Percentiles rank a stretch among this genome's conserved stretches.
Conservation (phyloP, 2,113 vertebrate genomes). For the Apteryx owenii region DNA sequence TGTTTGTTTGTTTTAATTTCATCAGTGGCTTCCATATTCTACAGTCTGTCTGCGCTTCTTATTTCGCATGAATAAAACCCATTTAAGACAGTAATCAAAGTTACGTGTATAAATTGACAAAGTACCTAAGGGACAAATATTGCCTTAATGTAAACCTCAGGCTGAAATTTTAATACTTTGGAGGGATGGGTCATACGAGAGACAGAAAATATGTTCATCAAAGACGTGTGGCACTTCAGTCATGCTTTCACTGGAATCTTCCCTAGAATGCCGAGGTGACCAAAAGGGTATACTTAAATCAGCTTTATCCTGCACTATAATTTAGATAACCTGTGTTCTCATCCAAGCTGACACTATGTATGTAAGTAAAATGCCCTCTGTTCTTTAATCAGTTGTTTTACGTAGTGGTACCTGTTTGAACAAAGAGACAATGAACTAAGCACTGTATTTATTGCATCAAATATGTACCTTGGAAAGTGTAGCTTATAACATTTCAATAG, state of each 20-base stretch:
- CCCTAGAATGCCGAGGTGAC: background rate
- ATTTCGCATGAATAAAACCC: background rate
- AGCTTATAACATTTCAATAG: constrained; percentile 59
- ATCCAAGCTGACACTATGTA: background rate
- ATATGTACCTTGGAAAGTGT: constrained; percentile 49
- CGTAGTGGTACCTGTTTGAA: constrained; percentile 49
- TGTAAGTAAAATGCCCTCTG: constrained; percentile 48
- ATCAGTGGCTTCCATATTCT: background rate
- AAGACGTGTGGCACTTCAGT: background rate
- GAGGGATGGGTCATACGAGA: background rate
- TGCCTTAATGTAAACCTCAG: background rate
- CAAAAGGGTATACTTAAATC: background rate
- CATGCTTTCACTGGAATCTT: background rate
- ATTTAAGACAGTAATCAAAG: background rate
- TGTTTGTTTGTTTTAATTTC: background rate
- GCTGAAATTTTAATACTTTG: background rate
- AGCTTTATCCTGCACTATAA: constrained; percentile 48
- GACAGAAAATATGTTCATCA: background rate
- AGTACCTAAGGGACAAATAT: background rate
- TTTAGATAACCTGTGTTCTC: constrained; percentile 56
- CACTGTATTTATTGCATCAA: constrained; percentile 43
- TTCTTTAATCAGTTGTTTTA: constrained; percentile 65
- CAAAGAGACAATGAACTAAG: constrained; percentile 44
- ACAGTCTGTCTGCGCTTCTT: background rate
- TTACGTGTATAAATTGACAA: background rate